These are phyloP conservation scores for Peromyscus maniculatus DNA, from an alignment of 2,113 vertebrate species.

Conservation along the genomic window DNA sequence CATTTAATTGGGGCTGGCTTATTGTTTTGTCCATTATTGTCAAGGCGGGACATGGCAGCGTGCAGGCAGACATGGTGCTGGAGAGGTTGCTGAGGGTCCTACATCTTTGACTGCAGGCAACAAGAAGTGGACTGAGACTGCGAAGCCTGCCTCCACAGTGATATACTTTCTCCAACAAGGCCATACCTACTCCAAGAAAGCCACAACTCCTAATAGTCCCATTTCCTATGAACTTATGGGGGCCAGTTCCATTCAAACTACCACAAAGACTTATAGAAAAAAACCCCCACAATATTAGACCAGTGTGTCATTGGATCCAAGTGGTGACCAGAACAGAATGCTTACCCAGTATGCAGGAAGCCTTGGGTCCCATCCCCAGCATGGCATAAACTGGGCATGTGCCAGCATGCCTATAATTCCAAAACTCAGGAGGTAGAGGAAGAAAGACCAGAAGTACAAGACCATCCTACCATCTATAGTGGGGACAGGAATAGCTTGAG, in stretches of 20 bases:
- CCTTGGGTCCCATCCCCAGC: neutral
- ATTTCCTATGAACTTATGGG: neutral
- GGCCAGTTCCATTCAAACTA: neutral
- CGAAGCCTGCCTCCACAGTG: neutral
- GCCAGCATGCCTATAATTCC: neutral
- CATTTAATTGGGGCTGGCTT: neutral
- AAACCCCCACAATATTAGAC: neutral
- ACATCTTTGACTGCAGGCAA: neutral
- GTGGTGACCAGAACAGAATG: neutral
- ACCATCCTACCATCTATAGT: neutral
- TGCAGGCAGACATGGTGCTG: neutral
- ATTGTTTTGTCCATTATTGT: neutral
- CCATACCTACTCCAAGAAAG: neutral
- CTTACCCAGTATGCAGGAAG: too few species aligned
- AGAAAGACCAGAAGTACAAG: neutral
- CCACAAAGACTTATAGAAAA: neutral
- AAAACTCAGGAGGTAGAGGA: neutral
- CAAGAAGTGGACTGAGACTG: neutral
- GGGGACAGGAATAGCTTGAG: neutral
- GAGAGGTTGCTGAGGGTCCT: neutral
- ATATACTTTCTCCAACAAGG: neutral
- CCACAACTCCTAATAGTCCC: neutral
- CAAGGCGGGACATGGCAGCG: too few species aligned
- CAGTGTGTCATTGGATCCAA: neutral
- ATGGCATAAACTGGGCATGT: neutral